These are phyloP conservation scores for Anguilla marmorata DNA, from an alignment of 2,797 vertebrate species.

Conservation along the genomic window DNA sequence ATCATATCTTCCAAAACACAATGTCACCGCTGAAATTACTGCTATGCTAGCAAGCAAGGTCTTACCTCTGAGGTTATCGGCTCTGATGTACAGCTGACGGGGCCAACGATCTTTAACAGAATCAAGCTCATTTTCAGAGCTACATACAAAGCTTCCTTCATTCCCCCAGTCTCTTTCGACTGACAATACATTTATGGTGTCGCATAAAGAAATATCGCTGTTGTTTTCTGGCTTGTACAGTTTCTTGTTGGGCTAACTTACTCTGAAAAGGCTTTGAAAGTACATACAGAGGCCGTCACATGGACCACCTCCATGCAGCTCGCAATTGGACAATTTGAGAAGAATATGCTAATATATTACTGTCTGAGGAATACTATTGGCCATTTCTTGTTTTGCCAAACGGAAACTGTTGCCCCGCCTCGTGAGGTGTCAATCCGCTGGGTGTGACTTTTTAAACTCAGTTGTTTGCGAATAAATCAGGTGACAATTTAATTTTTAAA, in stretches of 20 bases:
- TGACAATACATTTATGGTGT: constrained; percentile 42
- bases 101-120: constrained; percentile 46
- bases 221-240: constrained; percentile 34
- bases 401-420: constrained; percentile 12
- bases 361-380: constrained; percentile 44
- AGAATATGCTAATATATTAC: constrained; percentile 41
- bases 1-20: not conserved
- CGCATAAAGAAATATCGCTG: constrained; percentile 44
- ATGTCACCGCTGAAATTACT: not conserved
- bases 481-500: constrained; percentile 40
- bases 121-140: constrained; percentile 51
- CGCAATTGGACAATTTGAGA: constrained; percentile 54
- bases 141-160: constrained; percentile 38
- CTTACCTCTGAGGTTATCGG: constrained; percentile 53
- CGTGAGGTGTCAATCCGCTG: constrained; percentile 17
- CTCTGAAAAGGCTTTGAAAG: constrained; percentile 43
- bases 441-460: constrained; percentile 48
- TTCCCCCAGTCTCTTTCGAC: constrained; percentile 39
- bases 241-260: constrained; percentile 43
- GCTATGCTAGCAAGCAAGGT: not conserved
- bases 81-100: constrained; percentile 48
- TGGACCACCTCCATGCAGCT: constrained; percentile 26
- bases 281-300: constrained; percentile 5
- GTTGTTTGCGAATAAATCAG: constrained; percentile 48
- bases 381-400: constrained; percentile 37